Evolutionary conservation across 64 coral and sea anemone species (phyloP).

Genomic region (Pocillopora verrucosa): DNA sequence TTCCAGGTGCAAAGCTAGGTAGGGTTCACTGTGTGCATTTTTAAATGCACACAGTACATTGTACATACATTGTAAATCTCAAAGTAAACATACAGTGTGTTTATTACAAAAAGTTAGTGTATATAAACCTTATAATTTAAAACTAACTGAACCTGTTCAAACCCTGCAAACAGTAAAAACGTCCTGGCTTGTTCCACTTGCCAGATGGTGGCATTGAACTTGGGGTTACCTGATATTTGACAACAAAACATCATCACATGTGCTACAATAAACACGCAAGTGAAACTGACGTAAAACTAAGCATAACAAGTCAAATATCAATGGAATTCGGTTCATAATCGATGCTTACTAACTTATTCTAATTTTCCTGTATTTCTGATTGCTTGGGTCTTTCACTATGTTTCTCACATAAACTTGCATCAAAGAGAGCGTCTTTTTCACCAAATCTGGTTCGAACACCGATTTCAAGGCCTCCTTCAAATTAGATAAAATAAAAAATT

Average conservation of each 20-base stretch:
- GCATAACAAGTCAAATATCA: no score
- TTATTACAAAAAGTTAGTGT: neutral
- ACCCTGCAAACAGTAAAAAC: conserved; percentile 83
- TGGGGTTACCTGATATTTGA: conserved; percentile 71
- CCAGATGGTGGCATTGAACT: conserved; percentile 91
- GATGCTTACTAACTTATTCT: conserved; percentile 77
- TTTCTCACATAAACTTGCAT: conserved; percentile 95
- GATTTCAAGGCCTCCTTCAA: conserved; percentile 51
- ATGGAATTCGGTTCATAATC: neutral
- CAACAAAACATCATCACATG: neutral
- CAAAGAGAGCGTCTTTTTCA: conserved; percentile 62
- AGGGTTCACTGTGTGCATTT: no score
- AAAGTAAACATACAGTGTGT: no score
- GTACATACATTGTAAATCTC: no score
- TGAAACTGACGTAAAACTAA: neutral
- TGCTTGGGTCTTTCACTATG: conserved; percentile 83
- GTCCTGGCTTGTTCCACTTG: conserved; percentile 81
- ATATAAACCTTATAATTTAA: neutral
- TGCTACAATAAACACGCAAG: neutral
- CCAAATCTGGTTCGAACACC: conserved; percentile 32
- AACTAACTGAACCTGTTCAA: conserved; percentile 79
- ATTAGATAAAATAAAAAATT: neutral
- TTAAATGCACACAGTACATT: no score
- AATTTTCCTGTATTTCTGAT: conserved; percentile 98
- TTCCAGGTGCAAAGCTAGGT: no score